Evolutionary conservation across 2,797 vertebrate genomes (phyloP).

Genomic region (Pempheris klunzingeri): DNA sequence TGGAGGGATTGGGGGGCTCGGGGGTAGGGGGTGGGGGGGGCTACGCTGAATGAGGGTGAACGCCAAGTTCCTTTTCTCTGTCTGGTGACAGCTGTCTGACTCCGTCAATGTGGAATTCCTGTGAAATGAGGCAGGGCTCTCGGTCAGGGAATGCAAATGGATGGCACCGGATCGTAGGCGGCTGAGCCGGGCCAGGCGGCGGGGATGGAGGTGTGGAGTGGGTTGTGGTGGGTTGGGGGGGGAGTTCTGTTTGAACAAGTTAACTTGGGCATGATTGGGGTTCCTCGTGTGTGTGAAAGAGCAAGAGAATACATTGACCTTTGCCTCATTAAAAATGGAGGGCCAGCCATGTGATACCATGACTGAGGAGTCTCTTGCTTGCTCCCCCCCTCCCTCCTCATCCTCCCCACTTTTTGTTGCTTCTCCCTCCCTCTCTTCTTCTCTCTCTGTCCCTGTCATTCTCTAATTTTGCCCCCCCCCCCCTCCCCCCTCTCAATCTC

Average conservation of each 20-base stretch:
- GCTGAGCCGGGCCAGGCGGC: conserved; percentile 4
- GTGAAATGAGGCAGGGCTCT: conserved; percentile 83
- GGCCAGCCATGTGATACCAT: conserved; percentile 84
- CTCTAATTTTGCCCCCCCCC: conserved; percentile 40
- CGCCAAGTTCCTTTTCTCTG: conserved; percentile 75
- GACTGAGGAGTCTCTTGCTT: conserved; percentile 81
- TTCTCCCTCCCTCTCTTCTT: conserved; percentile 9
- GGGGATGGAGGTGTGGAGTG: conserved; percentile 44
- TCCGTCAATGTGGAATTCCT: conserved; percentile 85
- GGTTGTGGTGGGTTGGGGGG: conserved; percentile 47
- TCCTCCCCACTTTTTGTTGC: conserved; percentile 24
- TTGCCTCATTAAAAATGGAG: conserved; percentile 95
- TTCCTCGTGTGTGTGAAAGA: conserved; percentile 91
- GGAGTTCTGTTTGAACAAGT: conserved; percentile 88
- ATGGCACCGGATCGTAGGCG: conserved; percentile 54
- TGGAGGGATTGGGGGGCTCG: conserved; percentile 22
- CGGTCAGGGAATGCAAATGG: conserved; percentile 83
- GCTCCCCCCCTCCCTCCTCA: conserved; percentile 20
- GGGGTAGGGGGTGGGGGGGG: conserved; percentile 52
- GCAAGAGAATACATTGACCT: conserved; percentile 94
- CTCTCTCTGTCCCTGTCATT: conserved; percentile 43
- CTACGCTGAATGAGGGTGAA: conserved; percentile 61
- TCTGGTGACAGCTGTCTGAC: conserved; percentile 86
- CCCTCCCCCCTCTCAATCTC: conserved; percentile 68
- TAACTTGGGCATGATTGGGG: conserved; percentile 94